Percentiles rank a stretch among this genome's conserved stretches.
phyloP scores from a whole-genome alignment of 2,113 vertebrate genomes.

The Ophthalmolycus amberensis region DNA sequence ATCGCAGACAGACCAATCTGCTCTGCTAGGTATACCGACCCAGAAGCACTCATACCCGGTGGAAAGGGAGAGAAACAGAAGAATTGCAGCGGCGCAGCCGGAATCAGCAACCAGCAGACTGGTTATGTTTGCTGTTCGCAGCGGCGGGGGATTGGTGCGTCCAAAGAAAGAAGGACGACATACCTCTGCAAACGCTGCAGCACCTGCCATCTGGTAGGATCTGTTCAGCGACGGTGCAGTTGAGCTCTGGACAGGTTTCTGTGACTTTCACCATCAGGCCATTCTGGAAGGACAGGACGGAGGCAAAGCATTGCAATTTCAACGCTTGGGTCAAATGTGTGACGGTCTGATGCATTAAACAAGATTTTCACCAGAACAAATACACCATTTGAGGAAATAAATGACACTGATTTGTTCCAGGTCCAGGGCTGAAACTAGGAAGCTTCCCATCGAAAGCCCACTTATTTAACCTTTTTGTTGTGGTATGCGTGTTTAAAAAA shows the following conservation, averaged over 20 bases:
- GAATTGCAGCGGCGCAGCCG: slow-evolving; percentile 17
- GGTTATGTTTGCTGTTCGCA: slow-evolving; percentile 30
- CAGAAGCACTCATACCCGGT: slow-evolving; percentile 40
- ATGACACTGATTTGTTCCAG: neutral
- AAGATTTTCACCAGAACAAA: neutral
- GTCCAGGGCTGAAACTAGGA: neutral
- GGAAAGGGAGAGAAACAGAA: slow-evolving; percentile 27
- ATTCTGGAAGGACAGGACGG: slow-evolving; percentile 80
- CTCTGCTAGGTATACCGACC: slow-evolving; percentile 41
- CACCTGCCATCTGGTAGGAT: slow-evolving; percentile 94
- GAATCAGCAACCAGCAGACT: slow-evolving; percentile 12
- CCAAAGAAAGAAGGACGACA: slow-evolving; percentile 10
- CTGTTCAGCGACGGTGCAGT: slow-evolving; percentile 90
- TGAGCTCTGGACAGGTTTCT: slow-evolving; percentile 89
- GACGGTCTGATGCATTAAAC: neutral
- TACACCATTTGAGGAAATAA: neutral
- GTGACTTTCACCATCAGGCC: slow-evolving; percentile 90
- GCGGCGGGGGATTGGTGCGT: neutral
- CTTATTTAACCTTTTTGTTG: neutral
- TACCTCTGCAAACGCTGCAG: slow-evolving; percentile 94
- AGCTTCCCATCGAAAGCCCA: neutral
- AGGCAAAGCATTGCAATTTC: neutral
- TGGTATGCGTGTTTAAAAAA: neutral
- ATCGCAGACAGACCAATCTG: slow-evolving; percentile 61
- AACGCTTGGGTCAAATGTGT: neutral